These are phyloP conservation scores for Protophormia terraenovae DNA, from an alignment of 2,888 invertebrate genomes.

Conservation along the genomic window DNA sequence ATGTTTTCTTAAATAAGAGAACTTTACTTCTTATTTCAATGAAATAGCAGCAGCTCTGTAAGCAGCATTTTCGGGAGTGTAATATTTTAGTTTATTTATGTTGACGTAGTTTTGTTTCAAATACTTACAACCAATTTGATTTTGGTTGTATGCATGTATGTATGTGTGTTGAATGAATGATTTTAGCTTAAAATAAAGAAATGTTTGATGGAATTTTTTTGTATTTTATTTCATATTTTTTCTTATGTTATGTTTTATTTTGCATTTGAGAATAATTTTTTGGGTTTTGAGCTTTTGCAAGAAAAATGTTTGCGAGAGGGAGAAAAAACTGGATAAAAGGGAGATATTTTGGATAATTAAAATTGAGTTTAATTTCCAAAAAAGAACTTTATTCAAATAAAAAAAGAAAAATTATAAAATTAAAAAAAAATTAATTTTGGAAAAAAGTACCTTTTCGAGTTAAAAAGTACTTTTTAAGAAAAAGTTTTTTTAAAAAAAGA, in stretches of 20 bases:
- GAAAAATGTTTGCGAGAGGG: not conserved
- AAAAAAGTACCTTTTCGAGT: not conserved
- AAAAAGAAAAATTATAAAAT: too few relatives aligned
- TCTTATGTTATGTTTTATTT: not conserved
- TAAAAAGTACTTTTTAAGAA: too few relatives aligned
- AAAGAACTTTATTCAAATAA: too few relatives aligned
- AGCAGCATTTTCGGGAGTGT: too few relatives aligned
- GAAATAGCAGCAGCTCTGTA: too few relatives aligned
- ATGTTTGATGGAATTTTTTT: conserved; percentile 52
- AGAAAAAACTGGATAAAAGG: too few relatives aligned
- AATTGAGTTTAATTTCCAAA: not conserved
- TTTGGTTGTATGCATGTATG: not conserved
- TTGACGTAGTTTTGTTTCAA: too few relatives aligned
- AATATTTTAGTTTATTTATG: too few relatives aligned
- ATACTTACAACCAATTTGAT: not conserved
- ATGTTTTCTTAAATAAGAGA: too few relatives aligned
- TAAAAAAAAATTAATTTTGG: too few relatives aligned
- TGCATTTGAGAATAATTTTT: not conserved
- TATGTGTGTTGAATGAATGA: not conserved
- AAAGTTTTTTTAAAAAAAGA: too few relatives aligned
- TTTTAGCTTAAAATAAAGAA: conserved; percentile 4
- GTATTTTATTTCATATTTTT: not conserved
- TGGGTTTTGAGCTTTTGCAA: not conserved
- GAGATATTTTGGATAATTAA: not conserved
- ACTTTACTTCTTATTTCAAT: too few relatives aligned